phyloP scores from a whole-genome alignment of 1,140 invertebrate species.

The Metaphire vulgaris region DNA sequence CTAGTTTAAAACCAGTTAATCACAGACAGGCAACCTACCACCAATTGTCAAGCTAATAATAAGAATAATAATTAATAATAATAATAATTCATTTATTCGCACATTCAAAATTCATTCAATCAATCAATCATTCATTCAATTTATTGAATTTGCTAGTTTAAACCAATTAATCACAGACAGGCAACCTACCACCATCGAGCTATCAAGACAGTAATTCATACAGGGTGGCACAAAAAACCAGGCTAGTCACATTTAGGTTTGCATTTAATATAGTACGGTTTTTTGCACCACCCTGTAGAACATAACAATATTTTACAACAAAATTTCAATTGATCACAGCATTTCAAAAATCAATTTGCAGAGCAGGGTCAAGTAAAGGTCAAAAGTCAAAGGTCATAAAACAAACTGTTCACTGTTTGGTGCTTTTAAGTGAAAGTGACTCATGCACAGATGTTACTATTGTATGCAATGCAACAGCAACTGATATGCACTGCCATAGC shows the following conservation, averaged over 20 bases:
- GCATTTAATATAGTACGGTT: neutral
- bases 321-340: neutral
- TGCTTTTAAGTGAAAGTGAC: no score
- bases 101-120: neutral
- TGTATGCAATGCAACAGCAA: no score
- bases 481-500: no score
- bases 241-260: neutral
- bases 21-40: neutral
- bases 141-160: no score
- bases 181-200: neutral
- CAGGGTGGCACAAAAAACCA: neutral
- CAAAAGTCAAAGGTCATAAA: no score
- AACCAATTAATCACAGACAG: no score
- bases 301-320: neutral
- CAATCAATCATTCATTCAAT: neutral
- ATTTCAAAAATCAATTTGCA: no score
- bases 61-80: neutral
- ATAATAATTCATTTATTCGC: neutral
- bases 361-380: no score
- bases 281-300: neutral
- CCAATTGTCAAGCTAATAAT: no score
- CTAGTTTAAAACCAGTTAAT: neutral
- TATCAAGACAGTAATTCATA: neutral
- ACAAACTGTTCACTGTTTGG: no score
- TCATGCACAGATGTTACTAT: no score